Percentiles rank a stretch among this genome's conserved stretches.
These are phyloP conservation scores for Columba livia DNA, from an alignment of 2,113 vertebrate genomes.

Conservation along the genomic window DNA sequence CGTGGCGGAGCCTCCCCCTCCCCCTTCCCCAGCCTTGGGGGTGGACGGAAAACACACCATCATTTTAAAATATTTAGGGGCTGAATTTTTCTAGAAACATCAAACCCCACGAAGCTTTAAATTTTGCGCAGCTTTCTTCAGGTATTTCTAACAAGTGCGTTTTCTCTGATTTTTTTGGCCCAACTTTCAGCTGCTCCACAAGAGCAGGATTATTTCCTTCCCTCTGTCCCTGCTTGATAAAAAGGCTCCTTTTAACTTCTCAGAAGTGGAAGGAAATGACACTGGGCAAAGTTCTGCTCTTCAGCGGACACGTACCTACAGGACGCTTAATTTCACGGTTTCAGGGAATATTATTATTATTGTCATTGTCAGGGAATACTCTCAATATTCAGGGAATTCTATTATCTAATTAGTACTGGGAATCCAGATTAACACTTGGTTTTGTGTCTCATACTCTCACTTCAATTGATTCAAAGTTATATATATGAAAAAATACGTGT, in stretches of 20 bases:
- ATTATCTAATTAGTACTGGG: background rate
- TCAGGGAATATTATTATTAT: no score
- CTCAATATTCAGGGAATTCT: background rate
- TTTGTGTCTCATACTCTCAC: background rate
- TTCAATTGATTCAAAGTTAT: background rate
- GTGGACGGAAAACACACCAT: background rate
- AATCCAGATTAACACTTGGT: background rate
- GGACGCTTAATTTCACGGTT: background rate
- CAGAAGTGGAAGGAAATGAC: background rate
- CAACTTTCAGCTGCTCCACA: background rate
- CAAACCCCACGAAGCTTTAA: background rate
- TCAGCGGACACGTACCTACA: fast-evolving
- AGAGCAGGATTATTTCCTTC: background rate
- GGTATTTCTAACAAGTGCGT: background rate
- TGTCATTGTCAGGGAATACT: no score
- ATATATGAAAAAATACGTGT: fast-evolving
- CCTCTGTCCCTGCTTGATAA: background rate
- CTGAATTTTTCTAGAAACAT: background rate
- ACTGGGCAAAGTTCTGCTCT: background rate
- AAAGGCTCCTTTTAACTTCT: background rate
- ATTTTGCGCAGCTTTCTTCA: background rate
- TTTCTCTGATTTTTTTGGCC: background rate
- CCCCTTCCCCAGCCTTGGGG: no score
- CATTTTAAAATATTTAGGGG: background rate
- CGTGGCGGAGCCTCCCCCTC: no score